Percentiles rank a stretch among this genome's conserved stretches.
phyloP scores from a whole-genome alignment of 2,888 invertebrate species.

The Habrosyne pyritoides region DNA sequence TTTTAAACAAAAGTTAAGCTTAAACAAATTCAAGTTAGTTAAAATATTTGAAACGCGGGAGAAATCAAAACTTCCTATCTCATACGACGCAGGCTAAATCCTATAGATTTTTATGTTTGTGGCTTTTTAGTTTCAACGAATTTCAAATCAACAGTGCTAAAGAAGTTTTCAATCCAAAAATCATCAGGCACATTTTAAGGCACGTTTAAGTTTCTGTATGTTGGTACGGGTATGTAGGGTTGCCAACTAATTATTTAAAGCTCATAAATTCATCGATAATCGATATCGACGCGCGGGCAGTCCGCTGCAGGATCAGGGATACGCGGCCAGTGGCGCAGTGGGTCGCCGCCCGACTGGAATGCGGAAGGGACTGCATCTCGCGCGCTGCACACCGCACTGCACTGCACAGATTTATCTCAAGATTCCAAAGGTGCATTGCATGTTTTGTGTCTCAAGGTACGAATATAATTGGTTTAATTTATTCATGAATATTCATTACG shows the following conservation, averaged over 20 bases:
- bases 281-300: conserved; percentile 42
- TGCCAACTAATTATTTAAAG: not conserved
- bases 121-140: too few species aligned
- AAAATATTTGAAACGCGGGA: too few species aligned
- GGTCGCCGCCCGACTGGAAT: conserved; percentile 78
- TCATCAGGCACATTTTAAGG: too few species aligned
- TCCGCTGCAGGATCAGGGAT: conserved; percentile 77
- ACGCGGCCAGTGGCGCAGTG: conserved; percentile 79
- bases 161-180: too few species aligned
- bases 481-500: not conserved
- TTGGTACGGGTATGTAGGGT: too few species aligned
- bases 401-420: conserved; percentile 45
- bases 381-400: conserved; percentile 43
- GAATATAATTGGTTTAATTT: not conserved
- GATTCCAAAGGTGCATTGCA: conserved; percentile 22
- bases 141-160: too few species aligned
- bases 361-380: conserved; percentile 68
- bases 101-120: too few species aligned
- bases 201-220: too few species aligned
- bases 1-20: too few species aligned
- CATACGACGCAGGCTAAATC: too few species aligned
- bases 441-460: not conserved
- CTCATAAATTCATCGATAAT: conserved; percentile 7
- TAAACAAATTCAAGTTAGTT: too few species aligned
- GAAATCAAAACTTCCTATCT: too few species aligned